A percentile compares a stretch with the other conserved stretches of the same genome.
phyloP scores from a whole-genome alignment of 2,797 vertebrate species.

The Mus caroli region DNA sequence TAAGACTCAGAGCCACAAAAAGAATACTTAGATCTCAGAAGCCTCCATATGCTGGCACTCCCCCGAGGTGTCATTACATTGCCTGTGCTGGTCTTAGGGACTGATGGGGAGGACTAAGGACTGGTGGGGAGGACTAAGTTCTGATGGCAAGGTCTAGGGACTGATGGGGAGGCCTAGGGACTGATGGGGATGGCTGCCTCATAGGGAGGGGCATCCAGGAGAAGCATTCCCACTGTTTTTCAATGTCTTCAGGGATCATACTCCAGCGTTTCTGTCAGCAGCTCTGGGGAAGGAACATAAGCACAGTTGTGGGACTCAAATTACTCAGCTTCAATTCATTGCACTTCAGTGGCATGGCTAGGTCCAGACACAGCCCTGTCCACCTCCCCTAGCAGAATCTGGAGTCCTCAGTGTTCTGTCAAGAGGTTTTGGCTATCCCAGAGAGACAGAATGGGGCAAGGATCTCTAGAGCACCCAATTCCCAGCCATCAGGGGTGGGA shows the following conservation, averaged over 20 bases:
- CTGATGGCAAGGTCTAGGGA: not conserved
- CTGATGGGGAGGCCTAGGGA: no score
- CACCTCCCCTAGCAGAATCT: not conserved
- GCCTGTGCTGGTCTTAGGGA: not conserved
- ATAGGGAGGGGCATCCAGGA: not conserved
- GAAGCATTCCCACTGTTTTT: not conserved
- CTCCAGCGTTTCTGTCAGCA: not conserved
- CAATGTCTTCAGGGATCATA: not conserved
- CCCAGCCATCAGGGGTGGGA: not conserved
- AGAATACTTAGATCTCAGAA: not conserved
- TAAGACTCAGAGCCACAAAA: not conserved
- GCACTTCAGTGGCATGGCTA: not conserved
- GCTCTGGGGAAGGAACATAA: not conserved
- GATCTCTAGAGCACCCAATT: fast-evolving
- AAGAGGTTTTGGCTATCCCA: not conserved
- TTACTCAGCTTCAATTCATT: not conserved
- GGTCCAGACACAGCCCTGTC: not conserved
- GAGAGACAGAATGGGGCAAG: not conserved
- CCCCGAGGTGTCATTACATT: not conserved
- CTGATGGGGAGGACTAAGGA: not conserved
- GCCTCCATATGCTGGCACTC: not conserved
- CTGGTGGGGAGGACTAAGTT: not conserved
- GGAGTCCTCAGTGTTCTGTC: not conserved
- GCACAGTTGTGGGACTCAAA: not conserved
- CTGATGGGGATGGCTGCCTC: not conserved